Evolutionary conservation across 2,888 invertebrate species (phyloP).

Genomic region (Lepeophtheirus nordmannii): DNA sequence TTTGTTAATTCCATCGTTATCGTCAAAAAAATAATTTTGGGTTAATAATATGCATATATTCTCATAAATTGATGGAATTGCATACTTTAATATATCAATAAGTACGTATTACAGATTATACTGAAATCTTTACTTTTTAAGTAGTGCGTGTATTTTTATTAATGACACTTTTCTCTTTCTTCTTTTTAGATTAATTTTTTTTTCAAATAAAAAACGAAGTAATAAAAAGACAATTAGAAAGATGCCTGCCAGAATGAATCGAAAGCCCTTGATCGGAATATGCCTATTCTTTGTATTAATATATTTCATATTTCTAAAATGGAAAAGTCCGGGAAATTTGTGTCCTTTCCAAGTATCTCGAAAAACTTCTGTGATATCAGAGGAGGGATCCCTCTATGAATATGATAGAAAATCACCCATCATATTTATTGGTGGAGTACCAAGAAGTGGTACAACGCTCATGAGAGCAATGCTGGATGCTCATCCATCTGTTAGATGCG

Average conservation of each 20-base stretch:
- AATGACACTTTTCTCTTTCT: too few relatives aligned
- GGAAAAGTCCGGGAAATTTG: not conserved
- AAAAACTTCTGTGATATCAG: slow-evolving; percentile 31
- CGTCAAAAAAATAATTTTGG: slow-evolving; percentile 37
- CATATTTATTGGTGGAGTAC: slow-evolving; percentile 94
- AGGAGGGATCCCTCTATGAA: slow-evolving; percentile 49
- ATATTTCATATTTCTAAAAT: not conserved
- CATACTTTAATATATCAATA: not conserved
- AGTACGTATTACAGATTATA: not conserved
- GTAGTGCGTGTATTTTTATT: too few relatives aligned
- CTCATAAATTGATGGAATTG: not conserved
- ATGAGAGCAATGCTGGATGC: slow-evolving; percentile 97
- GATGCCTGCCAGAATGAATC: not conserved
- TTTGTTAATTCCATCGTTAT: slow-evolving; percentile 38
- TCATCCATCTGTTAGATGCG: slow-evolving; percentile 88
- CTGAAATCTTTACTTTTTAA: too few relatives aligned
- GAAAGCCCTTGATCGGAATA: not conserved
- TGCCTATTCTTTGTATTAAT: not conserved
- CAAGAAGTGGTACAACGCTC: slow-evolving; percentile 88
- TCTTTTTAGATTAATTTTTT: too few relatives aligned
- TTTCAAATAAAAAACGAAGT: too few relatives aligned
- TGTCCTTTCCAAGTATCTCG: slow-evolving; percentile 2
- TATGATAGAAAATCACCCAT: slow-evolving; percentile 79
- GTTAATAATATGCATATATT: slow-evolving; percentile 30
- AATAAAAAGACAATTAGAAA: too few relatives aligned